phyloP scores from a whole-genome alignment of 2,888 invertebrate species.

The Lycophotia porphyrea region DNA sequence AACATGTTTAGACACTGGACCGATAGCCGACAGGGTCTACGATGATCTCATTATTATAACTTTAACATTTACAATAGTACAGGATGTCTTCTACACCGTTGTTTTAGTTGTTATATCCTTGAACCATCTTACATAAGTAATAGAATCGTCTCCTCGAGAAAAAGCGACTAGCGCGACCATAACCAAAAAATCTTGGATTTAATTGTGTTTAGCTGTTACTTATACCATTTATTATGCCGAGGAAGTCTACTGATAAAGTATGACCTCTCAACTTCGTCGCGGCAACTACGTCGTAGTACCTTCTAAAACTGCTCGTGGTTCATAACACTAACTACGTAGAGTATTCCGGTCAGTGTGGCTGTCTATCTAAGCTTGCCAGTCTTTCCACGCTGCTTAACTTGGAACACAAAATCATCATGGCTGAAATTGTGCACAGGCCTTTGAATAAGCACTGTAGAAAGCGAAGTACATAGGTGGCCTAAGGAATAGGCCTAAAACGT shows the following conservation, averaged over 20 bases:
- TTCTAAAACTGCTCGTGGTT: background rate
- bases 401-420: background rate
- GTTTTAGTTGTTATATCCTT: background rate
- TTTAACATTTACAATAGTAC: background rate
- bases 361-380: background rate
- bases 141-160: background rate
- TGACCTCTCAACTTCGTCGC: background rate
- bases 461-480: background rate
- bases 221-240: background rate
- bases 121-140: background rate
- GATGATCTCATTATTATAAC: conserved; percentile 10
- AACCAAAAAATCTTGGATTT: background rate
- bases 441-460: background rate
- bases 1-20: background rate
- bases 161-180: background rate
- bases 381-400: background rate
- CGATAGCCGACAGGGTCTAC: background rate
- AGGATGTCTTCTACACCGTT: conserved; percentile 12
- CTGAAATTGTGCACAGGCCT: background rate
- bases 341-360: background rate
- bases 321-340: background rate
- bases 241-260: background rate
- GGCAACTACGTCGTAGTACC: background rate
- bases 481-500: background rate
- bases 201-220: background rate